A percentile compares a stretch with the other conserved stretches of the same genome.
phyloP scores from a whole-genome alignment of 2,888 invertebrate genomes.

The Tethea ocularis region DNA sequence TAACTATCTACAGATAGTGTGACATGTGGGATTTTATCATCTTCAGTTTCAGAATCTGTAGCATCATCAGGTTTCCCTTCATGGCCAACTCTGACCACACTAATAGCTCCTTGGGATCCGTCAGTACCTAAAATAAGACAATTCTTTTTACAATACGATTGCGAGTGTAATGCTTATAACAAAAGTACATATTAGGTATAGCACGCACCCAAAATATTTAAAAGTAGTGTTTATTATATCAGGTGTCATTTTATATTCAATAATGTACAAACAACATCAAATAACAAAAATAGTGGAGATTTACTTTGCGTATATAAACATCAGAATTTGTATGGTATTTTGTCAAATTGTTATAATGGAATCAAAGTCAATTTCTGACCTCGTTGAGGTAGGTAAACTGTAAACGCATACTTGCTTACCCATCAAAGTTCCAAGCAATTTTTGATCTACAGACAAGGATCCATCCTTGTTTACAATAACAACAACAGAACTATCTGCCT shows the following conservation, averaged over 20 bases:
- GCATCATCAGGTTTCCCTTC: constrained; percentile 81
- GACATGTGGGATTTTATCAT: constrained; percentile 85
- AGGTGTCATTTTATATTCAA: too few relatives aligned
- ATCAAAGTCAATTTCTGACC: neutral
- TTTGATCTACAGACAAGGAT: constrained; percentile 91
- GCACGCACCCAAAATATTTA: too few relatives aligned
- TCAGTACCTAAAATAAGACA: constrained; percentile 62
- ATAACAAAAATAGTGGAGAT: neutral
- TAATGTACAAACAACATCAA: neutral
- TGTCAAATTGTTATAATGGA: too few relatives aligned
- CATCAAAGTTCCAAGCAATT: constrained; percentile 90
- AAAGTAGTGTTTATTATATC: too few relatives aligned
- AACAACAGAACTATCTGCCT: constrained; percentile 89
- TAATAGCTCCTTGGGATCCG: constrained; percentile 84
- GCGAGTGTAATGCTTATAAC: neutral
- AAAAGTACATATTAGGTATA: too few relatives aligned
- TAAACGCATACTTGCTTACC: constrained; percentile 80
- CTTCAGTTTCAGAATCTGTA: constrained; percentile 82
- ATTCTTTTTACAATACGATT: neutral
- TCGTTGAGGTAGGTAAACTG: constrained; percentile 28
- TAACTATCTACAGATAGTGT: constrained; percentile 87
- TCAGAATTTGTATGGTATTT: neutral
- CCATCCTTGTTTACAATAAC: constrained; percentile 95
- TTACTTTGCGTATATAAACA: neutral
- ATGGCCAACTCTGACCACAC: constrained; percentile 84